A percentile compares a stretch with the other conserved stretches of the same genome.
Evolutionary conservation across 2,113 vertebrate genomes (phyloP).

Genomic region (Ancistrus triradiatus): DNA sequence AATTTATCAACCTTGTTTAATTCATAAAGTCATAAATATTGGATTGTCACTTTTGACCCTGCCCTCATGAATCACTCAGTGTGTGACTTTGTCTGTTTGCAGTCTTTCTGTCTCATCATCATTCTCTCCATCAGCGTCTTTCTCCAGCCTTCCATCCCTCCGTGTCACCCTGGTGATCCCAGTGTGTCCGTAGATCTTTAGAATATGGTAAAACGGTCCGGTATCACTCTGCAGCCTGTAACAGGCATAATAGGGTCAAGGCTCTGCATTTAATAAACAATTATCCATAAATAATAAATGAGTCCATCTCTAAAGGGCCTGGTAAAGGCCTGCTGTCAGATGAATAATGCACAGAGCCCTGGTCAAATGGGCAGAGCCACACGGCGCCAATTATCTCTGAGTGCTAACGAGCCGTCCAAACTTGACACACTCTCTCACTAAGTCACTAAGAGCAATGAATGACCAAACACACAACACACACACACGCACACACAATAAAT

Average conservation of each 20-base stretch:
- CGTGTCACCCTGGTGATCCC: slow-evolving; percentile 35
- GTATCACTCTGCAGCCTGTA: slow-evolving; percentile 54
- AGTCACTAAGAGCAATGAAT: slow-evolving; percentile 16
- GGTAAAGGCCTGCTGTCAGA: slow-evolving; percentile 57
- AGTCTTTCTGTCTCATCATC: slow-evolving; percentile 41
- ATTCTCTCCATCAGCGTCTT: slow-evolving; percentile 32
- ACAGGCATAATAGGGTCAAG: slow-evolving; percentile 75
- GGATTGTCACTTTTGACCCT: slow-evolving; percentile 34
- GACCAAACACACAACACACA: slow-evolving; percentile 5
- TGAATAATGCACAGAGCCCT: slow-evolving; percentile 75
- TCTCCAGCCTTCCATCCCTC: slow-evolving; percentile 25
- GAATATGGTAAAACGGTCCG: slow-evolving; percentile 57
- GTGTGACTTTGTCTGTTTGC: slow-evolving; percentile 21
- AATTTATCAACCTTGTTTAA: neutral
- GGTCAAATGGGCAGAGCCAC: slow-evolving; percentile 60
- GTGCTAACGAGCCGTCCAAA: slow-evolving; percentile 62
- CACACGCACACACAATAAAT: neutral
- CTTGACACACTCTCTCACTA: slow-evolving; percentile 25
- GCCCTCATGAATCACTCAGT: slow-evolving; percentile 17
- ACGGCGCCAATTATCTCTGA: slow-evolving; percentile 63
- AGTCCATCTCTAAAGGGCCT: slow-evolving; percentile 63
- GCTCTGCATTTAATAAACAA: slow-evolving; percentile 79
- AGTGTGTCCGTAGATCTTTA: slow-evolving; percentile 57
- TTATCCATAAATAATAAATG: slow-evolving; percentile 79
- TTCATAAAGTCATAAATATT: slow-evolving; percentile 42